These are phyloP conservation scores for Oryzias sinensis DNA, from an alignment of 2,797 vertebrate genomes.

Conservation along the genomic window DNA sequence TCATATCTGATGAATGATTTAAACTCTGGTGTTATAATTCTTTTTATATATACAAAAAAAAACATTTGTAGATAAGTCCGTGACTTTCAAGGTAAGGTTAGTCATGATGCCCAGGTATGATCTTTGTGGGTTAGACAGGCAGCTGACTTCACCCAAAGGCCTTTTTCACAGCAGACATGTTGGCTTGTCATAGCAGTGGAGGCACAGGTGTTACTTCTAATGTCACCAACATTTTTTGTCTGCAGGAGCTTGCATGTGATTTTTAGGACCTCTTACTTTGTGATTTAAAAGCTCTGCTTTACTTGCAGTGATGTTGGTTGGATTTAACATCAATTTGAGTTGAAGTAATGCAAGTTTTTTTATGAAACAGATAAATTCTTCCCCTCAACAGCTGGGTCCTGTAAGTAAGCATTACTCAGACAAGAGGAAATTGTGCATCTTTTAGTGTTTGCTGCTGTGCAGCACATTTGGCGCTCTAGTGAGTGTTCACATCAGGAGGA, in stretches of 20 bases:
- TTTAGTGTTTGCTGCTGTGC: conserved; percentile 14
- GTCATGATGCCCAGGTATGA: conserved; percentile 14
- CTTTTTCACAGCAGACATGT: conserved; percentile 42
- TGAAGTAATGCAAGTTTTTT: conserved; percentile 19
- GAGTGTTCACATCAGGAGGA: conserved; percentile 27
- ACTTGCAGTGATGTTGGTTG: conserved; percentile 8
- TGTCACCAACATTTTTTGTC: conserved; percentile 20
- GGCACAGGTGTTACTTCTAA: conserved; percentile 35
- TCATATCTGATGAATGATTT: conserved; percentile 77
- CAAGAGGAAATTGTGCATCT: conserved; percentile 16
- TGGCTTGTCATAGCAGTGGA: conserved; percentile 23
- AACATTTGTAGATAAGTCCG: conserved; percentile 48
- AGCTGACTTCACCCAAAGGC: conserved; percentile 33
- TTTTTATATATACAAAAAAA: conserved; percentile 56
- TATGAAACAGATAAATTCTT: conserved; percentile 10
- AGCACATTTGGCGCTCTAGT: conserved; percentile 20
- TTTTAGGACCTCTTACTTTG: not conserved
- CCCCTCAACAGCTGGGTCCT: conserved; percentile 20
- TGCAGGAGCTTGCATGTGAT: conserved; percentile 4
- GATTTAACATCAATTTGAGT: conserved; percentile 8
- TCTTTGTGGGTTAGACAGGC: conserved; percentile 26
- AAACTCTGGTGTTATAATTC: conserved; percentile 62
- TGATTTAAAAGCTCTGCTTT: not conserved
- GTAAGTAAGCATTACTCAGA: conserved; percentile 20
- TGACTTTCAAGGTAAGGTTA: conserved; percentile 57